Percentiles rank a stretch among this genome's conserved stretches.
Evolutionary conservation across 2,888 invertebrate species (phyloP).

Genomic region (Epinotia demarniana): DNA sequence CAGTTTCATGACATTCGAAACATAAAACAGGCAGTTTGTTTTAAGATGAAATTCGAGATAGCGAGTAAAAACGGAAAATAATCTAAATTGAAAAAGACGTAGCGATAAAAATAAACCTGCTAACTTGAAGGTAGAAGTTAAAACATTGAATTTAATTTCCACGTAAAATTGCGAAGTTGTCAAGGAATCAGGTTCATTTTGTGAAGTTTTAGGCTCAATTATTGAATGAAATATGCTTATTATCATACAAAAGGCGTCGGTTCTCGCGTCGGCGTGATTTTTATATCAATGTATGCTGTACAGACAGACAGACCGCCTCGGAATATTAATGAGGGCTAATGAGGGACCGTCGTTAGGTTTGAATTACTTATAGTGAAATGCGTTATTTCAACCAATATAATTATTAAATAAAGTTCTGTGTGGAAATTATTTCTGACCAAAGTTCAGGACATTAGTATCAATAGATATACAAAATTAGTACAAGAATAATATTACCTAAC

Average conservation of each 20-base stretch:
- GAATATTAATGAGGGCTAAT: constrained; percentile 57
- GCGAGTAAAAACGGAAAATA: constrained; percentile 16
- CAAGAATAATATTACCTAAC: no score
- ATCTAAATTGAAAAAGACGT: constrained; percentile 19
- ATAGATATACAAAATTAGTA: no score
- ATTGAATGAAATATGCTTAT: constrained; percentile 50
- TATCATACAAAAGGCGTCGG: constrained; percentile 56
- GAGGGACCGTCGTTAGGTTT: constrained; percentile 43
- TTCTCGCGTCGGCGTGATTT: constrained; percentile 53
- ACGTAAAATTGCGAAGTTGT: constrained; percentile 17
- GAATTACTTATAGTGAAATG: constrained; percentile 12
- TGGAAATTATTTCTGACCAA: no score
- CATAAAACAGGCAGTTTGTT: neutral
- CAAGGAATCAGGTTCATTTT: constrained; percentile 24
- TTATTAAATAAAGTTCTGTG: neutral
- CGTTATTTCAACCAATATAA: constrained; percentile 3
- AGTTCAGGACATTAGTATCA: no score
- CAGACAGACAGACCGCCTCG: constrained; percentile 48
- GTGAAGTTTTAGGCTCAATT: constrained; percentile 34
- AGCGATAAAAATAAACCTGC: constrained; percentile 29
- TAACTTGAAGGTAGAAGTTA: constrained; percentile 42
- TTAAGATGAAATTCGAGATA: constrained; percentile 13
- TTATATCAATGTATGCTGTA: constrained; percentile 50
- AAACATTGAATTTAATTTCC: constrained; percentile 40
- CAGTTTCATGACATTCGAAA: neutral